Evolutionary conservation across 2,113 vertebrate species (phyloP).

Genomic region (Pluvianellus socialis): DNA sequence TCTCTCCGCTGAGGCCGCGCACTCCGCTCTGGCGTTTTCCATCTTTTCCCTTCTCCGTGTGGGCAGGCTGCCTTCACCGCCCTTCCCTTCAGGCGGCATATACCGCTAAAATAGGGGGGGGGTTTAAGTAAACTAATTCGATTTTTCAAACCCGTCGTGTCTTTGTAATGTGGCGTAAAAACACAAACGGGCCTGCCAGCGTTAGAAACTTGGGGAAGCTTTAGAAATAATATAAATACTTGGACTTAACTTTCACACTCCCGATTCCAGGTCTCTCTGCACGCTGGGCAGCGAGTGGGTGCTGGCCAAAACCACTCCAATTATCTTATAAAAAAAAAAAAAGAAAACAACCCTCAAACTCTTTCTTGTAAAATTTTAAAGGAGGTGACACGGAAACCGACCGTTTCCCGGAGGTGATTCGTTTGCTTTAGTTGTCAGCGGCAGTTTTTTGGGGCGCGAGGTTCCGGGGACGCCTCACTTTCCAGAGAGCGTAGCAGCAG

Average conservation of each 20-base stretch:
- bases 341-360: neutral
- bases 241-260: neutral
- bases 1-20: neutral
- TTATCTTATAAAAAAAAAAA: neutral
- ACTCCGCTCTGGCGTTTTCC: neutral
- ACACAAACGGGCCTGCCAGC: rapidly evolving
- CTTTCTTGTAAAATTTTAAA: neutral
- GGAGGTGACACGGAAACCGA: rapidly evolving
- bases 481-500: neutral
- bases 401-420: neutral
- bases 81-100: rapidly evolving
- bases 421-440: neutral
- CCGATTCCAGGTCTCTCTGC: neutral
- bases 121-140: no score
- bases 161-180: neutral
- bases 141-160: neutral
- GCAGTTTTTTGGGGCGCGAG: neutral
- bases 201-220: neutral
- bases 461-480: neutral
- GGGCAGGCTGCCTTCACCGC: neutral
- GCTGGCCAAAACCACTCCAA: neutral
- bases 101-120: no score
- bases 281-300: neutral
- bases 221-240: neutral
- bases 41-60: neutral